Conservation (phyloP, 2,888 invertebrate species). For the Cybosia mesomella region DNA sequence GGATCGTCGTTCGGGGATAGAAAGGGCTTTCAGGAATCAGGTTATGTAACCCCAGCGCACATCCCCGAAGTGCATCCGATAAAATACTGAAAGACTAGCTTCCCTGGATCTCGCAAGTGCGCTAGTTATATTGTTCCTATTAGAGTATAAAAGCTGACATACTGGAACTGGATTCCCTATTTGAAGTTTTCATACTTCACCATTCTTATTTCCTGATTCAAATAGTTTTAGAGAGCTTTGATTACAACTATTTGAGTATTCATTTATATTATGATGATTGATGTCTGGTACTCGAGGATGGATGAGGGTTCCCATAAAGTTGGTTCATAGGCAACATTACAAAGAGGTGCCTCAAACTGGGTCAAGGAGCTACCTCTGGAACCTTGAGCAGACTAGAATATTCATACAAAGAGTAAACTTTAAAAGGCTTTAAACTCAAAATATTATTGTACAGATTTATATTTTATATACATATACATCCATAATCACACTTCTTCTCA, state of each 20-base stretch:
- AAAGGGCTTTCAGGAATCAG: too few relatives aligned
- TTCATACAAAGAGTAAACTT: conserved; percentile 18
- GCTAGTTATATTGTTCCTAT: too few relatives aligned
- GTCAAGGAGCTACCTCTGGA: conserved; percentile 36
- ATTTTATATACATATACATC: too few relatives aligned
- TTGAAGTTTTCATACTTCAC: not conserved
- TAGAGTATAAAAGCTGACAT: too few relatives aligned
- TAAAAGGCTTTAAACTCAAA: too few relatives aligned
- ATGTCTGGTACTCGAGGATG: conserved; percentile 26
- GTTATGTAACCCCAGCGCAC: too few relatives aligned
- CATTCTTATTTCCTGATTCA: not conserved
- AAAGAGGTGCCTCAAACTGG: conserved; percentile 30
- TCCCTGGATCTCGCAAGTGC: too few relatives aligned
- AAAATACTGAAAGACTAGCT: too few relatives aligned
- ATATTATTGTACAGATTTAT: too few relatives aligned
- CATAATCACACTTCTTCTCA: too few relatives aligned
- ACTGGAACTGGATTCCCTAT: not conserved
- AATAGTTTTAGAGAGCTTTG: not conserved
- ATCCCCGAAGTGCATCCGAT: too few relatives aligned
- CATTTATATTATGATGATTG: conserved; percentile 36
- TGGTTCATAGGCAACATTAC: conserved; percentile 29
- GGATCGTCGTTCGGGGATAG: too few relatives aligned
- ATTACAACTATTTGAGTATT: conserved; percentile 33
- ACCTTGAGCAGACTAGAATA: conserved; percentile 18
- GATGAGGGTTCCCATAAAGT: conserved; percentile 34